Evolutionary conservation across 2,888 invertebrate genomes (phyloP), one percentile per base, ranked within the genome.

Genomic region (Panzeria rudis): DNA sequence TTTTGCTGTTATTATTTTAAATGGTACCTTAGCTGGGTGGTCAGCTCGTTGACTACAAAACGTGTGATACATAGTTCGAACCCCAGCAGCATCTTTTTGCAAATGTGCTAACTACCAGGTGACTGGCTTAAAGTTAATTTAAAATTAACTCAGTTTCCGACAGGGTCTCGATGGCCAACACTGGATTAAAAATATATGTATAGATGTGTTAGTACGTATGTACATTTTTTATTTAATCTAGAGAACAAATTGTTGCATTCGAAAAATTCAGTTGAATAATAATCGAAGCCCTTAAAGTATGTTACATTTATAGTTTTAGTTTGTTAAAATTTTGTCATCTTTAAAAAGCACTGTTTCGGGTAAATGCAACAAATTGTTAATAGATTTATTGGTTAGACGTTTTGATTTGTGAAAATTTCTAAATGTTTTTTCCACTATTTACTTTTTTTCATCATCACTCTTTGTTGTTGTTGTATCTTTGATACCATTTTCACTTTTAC

Each of bases 401-500:
- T 35, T 35, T 35, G 11, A 38, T 38, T 11, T 38, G 11, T 1
- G 13, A 38, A 11, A 11, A 11, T 13, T 38, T 13, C 9, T 17
- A 47, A 47, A 17, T 17, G 17, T 52, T 23, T 3, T n/a, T 23
- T 52, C 17, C 13, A 3, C 4, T 25, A 15, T 54, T 66, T 68
- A 68, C 38, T 73, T 13, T 17, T 81, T 87, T 72, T 87, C 84
- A 87, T 87, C 25, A 66, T 72, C 13, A 50, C 0, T 20, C 3
- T 86, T 87, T 20, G 52, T 2, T 29, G 82, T 87, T 20, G 52
- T 2, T 29, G 82, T 59, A 25, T 88, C 87, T 29, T 88, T 89
- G 5, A 86, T 84, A 0, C 84, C 87, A 23, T 86, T 87, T 47
- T 62, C 76, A 11, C 71, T 66, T 52, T 86, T 87, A 35, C 86